Percentiles rank a stretch among this genome's conserved stretches.
Conservation (phyloP, 1,140 invertebrate species). For the Drosophila oshimai region DNA sequence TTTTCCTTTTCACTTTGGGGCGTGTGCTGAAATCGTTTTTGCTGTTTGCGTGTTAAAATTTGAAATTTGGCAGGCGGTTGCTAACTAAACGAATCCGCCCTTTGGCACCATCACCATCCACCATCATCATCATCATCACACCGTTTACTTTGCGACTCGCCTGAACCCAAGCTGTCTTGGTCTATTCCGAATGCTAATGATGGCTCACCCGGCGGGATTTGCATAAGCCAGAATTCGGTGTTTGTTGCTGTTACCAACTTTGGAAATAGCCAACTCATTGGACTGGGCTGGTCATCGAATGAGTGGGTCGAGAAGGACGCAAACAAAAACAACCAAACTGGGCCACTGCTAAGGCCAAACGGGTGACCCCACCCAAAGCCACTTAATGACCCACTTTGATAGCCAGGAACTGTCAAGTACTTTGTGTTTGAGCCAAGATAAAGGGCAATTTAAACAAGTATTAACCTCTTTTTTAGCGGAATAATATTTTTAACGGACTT, state of each 20-base stretch:
- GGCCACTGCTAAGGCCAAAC: conserved; percentile 54
- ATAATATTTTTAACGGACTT: not conserved
- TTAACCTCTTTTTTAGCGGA: no score
- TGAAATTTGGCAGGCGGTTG: conserved; percentile 40
- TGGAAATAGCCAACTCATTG: conserved; percentile 17
- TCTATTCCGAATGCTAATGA: conserved; percentile 37
- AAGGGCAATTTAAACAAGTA: no score
- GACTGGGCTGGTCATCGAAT: not conserved
- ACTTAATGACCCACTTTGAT: not conserved
- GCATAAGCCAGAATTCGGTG: conserved; percentile 24
- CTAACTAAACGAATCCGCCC: conserved; percentile 30
- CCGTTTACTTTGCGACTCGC: not conserved
- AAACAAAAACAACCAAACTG: conserved; percentile 8
- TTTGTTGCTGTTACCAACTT: not conserved
- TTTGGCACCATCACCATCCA: not conserved
- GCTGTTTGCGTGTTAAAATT: conserved; percentile 42
- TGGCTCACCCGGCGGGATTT: conserved; percentile 6
- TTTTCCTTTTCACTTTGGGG: conserved; percentile 4
- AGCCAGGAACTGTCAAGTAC: not conserved
- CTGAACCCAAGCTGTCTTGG: conserved; percentile 24
- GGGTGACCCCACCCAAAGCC: not conserved
- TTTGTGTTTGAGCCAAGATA: not conserved
- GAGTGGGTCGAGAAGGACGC: conserved; percentile 1
- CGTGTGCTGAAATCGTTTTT: conserved; percentile 30
- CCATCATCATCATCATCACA: not conserved